These are phyloP conservation scores for Cavia aperea DNA, from an alignment of 2,113 vertebrate species.

Conservation along the genomic window DNA sequence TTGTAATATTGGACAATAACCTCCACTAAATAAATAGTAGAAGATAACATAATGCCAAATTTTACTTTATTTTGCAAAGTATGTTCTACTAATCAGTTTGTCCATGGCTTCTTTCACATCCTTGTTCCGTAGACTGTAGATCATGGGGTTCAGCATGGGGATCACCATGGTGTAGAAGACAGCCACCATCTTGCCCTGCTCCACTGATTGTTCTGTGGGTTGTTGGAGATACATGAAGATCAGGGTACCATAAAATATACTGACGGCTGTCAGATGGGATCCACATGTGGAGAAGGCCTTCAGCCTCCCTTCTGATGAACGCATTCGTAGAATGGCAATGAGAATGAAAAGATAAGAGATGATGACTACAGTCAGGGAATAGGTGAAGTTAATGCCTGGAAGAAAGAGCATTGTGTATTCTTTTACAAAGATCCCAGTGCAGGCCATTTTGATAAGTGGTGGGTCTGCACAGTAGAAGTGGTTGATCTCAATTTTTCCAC, in stretches of 20 bases:
- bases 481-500: slow-evolving; percentile 63
- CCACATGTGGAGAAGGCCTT: slow-evolving; percentile 50
- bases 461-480: slow-evolving; percentile 72
- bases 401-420: slow-evolving; percentile 53
- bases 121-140: slow-evolving; percentile 53
- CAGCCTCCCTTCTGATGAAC: too few relatives aligned
- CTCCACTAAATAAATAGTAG: neutral
- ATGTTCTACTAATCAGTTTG: neutral
- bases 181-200: slow-evolving; percentile 52
- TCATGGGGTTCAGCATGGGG: slow-evolving; percentile 53
- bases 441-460: slow-evolving; percentile 65
- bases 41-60: neutral
- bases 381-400: slow-evolving; percentile 56
- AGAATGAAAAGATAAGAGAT: slow-evolving; percentile 48
- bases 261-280: slow-evolving; percentile 33
- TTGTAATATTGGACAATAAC: accelerated
- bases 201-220: slow-evolving; percentile 24
- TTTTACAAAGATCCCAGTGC: slow-evolving; percentile 43
- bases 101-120: slow-evolving; percentile 37
- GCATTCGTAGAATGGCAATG: slow-evolving; percentile 28
- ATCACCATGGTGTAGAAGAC: slow-evolving; percentile 57
- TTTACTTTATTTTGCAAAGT: neutral
- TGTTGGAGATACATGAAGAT: slow-evolving; percentile 45
- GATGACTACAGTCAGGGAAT: slow-evolving; percentile 33
- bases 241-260: slow-evolving; percentile 41